Evolutionary conservation across 2,797 vertebrate genomes (phyloP).

Genomic region (Bovichtus diacanthus): DNA sequence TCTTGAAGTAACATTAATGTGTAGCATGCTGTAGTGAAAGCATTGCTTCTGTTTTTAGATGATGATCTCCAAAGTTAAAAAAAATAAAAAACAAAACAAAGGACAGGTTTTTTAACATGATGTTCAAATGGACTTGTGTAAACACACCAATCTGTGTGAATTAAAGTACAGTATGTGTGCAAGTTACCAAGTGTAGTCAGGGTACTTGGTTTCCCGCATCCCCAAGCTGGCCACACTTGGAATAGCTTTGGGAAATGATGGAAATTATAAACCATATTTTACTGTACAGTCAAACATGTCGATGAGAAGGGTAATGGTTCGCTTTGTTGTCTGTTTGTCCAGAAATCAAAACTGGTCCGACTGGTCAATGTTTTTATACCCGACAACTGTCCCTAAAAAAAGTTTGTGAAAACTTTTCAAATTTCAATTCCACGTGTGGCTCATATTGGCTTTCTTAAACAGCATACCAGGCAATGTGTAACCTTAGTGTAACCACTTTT

Average conservation of each 20-base stretch:
- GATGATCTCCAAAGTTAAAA: background rate
- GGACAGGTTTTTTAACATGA: background rate
- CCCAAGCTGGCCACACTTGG: background rate
- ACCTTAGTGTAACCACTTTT: no score
- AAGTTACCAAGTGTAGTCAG: background rate
- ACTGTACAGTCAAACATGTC: background rate
- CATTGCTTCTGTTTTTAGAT: background rate
- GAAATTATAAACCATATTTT: conserved; percentile 2
- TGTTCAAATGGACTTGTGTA: background rate
- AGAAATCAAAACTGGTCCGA: conserved; percentile 1
- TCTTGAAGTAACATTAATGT: background rate
- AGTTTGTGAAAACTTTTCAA: background rate
- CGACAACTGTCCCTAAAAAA: no score
- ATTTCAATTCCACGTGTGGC: background rate
- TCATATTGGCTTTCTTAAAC: no score
- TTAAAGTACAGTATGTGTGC: background rate
- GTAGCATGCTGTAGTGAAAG: background rate
- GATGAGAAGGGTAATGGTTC: background rate
- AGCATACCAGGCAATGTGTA: no score
- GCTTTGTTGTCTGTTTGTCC: background rate
- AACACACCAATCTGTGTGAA: background rate
- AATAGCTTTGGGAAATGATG: conserved; percentile 7
- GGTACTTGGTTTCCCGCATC: background rate
- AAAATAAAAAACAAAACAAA: background rate
- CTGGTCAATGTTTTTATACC: background rate